Conservation (phyloP, 92 coral and sea anemone species). For the Zoanthus sociatus region DNA sequence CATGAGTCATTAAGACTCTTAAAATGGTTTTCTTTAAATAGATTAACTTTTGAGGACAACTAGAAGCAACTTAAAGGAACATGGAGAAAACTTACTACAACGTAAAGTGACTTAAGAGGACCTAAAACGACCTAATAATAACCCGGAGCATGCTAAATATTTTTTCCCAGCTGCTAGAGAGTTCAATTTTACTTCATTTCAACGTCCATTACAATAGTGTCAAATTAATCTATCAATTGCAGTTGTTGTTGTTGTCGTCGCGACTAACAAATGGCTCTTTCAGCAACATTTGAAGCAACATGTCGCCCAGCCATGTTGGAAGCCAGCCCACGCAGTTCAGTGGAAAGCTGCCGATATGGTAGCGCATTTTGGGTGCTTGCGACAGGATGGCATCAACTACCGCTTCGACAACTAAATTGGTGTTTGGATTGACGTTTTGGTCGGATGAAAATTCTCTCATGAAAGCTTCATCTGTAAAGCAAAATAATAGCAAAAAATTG, state of each 20-base stretch:
- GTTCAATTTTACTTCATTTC: background rate
- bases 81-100: too few species aligned
- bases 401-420: conserved; percentile 44
- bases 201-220: background rate
- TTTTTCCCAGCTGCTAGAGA: background rate
- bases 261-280: conserved; percentile 1
- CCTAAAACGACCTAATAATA: too few species aligned
- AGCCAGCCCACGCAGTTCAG: conserved; percentile 56
- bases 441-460: conserved; percentile 18
- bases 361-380: conserved; percentile 47
- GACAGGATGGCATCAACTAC: conserved; percentile 56
- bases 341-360: conserved; percentile 49
- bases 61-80: too few species aligned
- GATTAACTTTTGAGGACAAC: too few species aligned
- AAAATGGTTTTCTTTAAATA: too few species aligned
- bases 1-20: too few species aligned
- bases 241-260: conserved; percentile 15
- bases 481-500: background rate
- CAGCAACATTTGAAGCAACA: conserved; percentile 17
- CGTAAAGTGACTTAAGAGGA: too few species aligned
- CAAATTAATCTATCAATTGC: background rate
- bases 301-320: conserved; percentile 57
- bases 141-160: too few species aligned
- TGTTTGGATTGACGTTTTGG: conserved; percentile 30
- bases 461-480: conserved; percentile 28